phyloP scores from a whole-genome alignment of 2,113 vertebrate species.

The Puffinus mauretanicus region DNA sequence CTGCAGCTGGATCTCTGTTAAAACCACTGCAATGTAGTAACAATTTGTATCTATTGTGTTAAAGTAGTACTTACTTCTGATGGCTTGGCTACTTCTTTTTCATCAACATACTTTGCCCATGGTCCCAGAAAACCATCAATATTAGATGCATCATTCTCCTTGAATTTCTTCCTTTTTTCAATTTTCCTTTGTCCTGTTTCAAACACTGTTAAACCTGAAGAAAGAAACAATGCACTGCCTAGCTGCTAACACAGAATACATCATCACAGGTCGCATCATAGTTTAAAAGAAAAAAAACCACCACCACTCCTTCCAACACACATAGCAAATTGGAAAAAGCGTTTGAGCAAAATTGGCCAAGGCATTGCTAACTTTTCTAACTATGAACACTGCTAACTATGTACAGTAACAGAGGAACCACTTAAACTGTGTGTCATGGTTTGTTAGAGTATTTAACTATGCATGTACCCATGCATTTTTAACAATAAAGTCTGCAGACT shows the following conservation, averaged over 20 bases:
- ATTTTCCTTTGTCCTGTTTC: slow-evolving; percentile 88
- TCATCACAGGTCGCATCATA: not conserved
- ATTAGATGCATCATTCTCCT: slow-evolving; percentile 92
- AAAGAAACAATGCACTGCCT: not conserved
- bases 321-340: not conserved
- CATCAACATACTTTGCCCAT: slow-evolving; percentile 96
- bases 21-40: not conserved
- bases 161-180: slow-evolving; percentile 94
- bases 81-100: slow-evolving; percentile 93
- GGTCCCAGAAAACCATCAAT: slow-evolving; percentile 94
- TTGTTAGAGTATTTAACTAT: not conserved
- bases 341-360: not conserved
- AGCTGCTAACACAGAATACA: not conserved
- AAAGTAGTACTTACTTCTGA: slow-evolving; percentile 83
- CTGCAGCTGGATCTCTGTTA: not conserved
- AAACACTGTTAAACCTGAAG: slow-evolving; percentile 92
- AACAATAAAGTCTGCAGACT: not conserved
- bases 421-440: not conserved
- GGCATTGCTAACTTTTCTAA: not conserved
- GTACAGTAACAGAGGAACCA: not conserved
- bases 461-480: not conserved
- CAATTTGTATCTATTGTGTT: not conserved
- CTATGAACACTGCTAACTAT: not conserved
- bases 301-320: not conserved
- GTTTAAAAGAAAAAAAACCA: not conserved